phyloP scores from a whole-genome alignment of 2,888 invertebrate genomes.

The Aleiodes alternator region DNA sequence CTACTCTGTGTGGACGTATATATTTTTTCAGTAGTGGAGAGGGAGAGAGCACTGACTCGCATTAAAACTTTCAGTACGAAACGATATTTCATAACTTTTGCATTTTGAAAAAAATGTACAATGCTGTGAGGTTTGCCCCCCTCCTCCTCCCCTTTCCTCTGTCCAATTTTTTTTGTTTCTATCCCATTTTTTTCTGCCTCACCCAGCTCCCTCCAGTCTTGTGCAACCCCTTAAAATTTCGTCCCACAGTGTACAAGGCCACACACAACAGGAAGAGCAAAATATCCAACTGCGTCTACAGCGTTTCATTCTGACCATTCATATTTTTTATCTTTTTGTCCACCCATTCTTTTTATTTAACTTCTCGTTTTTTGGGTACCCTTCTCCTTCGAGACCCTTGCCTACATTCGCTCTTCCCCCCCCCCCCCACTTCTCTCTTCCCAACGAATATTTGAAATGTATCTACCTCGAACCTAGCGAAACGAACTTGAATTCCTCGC shows the following conservation, averaged over 20 bases:
- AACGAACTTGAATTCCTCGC: conserved; percentile 15
- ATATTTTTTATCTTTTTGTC: conserved; percentile 35
- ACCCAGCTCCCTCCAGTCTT: not conserved
- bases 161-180: conserved; percentile 31
- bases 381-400: conserved; percentile 21
- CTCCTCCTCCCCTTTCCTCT: not conserved
- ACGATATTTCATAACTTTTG: conserved; percentile 75
- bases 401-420: conserved; percentile 21
- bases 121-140: conserved; percentile 48
- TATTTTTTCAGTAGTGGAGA: conserved; percentile 50
- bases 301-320: conserved; percentile 26
- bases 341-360: conserved; percentile 25
- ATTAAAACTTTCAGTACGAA: conserved; percentile 72
- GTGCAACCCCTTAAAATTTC: conserved; percentile 20
- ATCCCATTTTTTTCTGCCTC: conserved; percentile 17
- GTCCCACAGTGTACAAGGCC: not conserved
- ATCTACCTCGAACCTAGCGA: conserved; percentile 20
- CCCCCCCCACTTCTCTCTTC: conserved; percentile 17
- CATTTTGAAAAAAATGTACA: conserved; percentile 71
- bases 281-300: conserved; percentile 32
- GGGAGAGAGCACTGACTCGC: conserved; percentile 59
- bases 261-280: conserved; percentile 29
- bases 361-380: conserved; percentile 37
- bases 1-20: conserved; percentile 28
- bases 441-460: conserved; percentile 24